Percentiles rank a stretch among this genome's conserved stretches.
Evolutionary conservation across 2,888 invertebrate genomes (phyloP).

Genomic region (Chalcosyrphus nemorum): DNA sequence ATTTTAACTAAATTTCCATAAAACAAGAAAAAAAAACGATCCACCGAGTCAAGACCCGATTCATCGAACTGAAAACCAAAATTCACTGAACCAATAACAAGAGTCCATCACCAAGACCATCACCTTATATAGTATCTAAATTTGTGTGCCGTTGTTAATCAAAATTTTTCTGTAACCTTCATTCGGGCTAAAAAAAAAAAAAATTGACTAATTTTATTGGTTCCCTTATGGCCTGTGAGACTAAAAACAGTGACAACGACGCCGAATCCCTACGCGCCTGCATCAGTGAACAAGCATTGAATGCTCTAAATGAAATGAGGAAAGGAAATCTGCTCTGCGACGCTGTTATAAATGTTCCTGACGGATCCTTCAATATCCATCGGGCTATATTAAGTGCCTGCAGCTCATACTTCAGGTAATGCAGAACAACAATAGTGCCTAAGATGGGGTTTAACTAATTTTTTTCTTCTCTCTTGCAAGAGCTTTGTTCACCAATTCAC

Average conservation of each 20-base stretch:
- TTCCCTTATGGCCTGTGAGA: constrained; percentile 33
- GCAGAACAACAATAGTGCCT: not conserved
- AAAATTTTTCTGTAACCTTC: constrained; percentile 15
- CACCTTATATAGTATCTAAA: not conserved
- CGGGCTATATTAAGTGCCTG: constrained; percentile 93
- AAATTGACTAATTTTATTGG: not conserved
- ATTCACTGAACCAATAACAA: not conserved
- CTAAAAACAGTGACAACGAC: constrained; percentile 61
- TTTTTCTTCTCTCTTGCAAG: no score
- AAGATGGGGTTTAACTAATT: not conserved
- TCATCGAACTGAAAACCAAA: not conserved
- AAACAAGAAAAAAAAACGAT: constrained; percentile 19
- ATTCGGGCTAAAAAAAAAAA: constrained; percentile 4
- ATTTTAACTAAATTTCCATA: constrained; percentile 29
- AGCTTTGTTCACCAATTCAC: constrained; percentile 52
- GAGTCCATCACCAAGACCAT: not conserved
- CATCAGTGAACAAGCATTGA: constrained; percentile 92
- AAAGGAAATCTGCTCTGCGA: constrained; percentile 93
- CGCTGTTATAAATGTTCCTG: constrained; percentile 91
- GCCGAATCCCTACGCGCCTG: constrained; percentile 80
- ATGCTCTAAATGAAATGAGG: constrained; percentile 91
- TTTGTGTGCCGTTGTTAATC: not conserved
- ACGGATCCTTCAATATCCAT: constrained; percentile 93
- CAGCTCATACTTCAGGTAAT: constrained; percentile 94
- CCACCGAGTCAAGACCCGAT: not conserved